Base-by-base conservation (phyloP, 2,113 vertebrate species). In the Aldabrachelys gigantea region DNA sequence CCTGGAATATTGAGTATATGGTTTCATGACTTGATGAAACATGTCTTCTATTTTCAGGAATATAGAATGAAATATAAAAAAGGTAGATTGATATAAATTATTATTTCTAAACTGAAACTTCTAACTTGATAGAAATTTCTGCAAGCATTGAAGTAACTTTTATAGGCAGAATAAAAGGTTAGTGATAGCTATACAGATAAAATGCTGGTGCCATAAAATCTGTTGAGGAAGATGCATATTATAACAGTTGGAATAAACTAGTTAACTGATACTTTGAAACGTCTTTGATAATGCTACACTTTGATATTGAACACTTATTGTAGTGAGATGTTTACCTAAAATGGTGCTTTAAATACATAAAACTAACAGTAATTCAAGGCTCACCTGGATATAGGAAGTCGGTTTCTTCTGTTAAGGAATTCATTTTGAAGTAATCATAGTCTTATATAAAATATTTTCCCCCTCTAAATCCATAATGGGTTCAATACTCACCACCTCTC, bases 381-480 rank as follows among this genome's bases (percentile, higher is more conserved):
- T 87, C 4, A 25, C 16, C 27, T 50, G 5, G 25, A n/a, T 38
- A 44, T 41, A 86, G 88, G 87, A 50, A 50, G 6, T 82, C 17
- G 72, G 4, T 82, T 90, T 3, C 88, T 82, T 86, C 79, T 92
- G 44, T 88, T 44, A 50, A 27, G 21, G 35, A 49, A 16, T 41
- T 0, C 0, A 2, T 65, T 91, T 41, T 75, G 72, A 44, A 25
- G n/a, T 44, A 75, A 41, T 75, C 22, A 11, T 87, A 82, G 78
- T 2, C 88, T 72, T 10, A 9, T 79, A 29, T 4, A 54, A 80
- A 91, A 38, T 5, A 1, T 56, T 9, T 8, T 89, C 87, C 5
- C 62, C 0, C 27, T 87, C 12, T 13, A 16, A 5, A 17, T 86
- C 17, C 21, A 3, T 2, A 83, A 22, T 80, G 59, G 44, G 83